Evolutionary conservation across 2,888 invertebrate genomes (phyloP), one percentile per base, ranked within the genome.

Genomic region (Dynastes tityus): DNA sequence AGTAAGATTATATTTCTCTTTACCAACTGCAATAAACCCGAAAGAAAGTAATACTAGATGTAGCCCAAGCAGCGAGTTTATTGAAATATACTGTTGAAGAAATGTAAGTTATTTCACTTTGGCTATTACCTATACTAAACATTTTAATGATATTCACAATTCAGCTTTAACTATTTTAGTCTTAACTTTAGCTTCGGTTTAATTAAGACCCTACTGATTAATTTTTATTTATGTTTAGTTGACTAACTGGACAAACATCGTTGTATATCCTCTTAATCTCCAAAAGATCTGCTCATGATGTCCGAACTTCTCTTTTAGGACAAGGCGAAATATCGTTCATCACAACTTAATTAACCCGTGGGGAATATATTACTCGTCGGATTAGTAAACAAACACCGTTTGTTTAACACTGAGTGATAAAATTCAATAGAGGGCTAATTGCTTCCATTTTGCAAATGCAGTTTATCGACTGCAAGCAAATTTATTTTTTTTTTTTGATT

Each of bases 401-500:
- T 81, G 80, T 80, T 79, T 78, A 80, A 79, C 77, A 65, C 58
- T 49, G 78, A 58, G 61, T 76, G 76, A 78, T 81, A 80, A 80
- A 82, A 81, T 82, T 80, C 81, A 82, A 80, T 80, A 74, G 73
- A 55, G 78, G 73, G 77, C 77, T 83, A 83, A 83, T 83, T 82
- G 82, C 78, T 79, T 81, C 81, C 80, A 81, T 81, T 82, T 81
- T 79, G 80, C 49, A 67, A n/a, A 55, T 78, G 77, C 77, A 78
- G 22, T 78, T 78, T 78, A 70, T 79, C 53, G 77, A 76, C 61
- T 61, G 73, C 58, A 73, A 53, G 61, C 61, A 49, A 73, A 68
- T 68, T 68, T 68, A 68, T 49, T 49, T 73, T 73, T 22, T 73
- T 22, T 22, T 58, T 11, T 22, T 27, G 22, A 27, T 61, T 29